Evolutionary conservation across 2,113 vertebrate genomes (phyloP).

Genomic region (Thinocorus orbignyianus): DNA sequence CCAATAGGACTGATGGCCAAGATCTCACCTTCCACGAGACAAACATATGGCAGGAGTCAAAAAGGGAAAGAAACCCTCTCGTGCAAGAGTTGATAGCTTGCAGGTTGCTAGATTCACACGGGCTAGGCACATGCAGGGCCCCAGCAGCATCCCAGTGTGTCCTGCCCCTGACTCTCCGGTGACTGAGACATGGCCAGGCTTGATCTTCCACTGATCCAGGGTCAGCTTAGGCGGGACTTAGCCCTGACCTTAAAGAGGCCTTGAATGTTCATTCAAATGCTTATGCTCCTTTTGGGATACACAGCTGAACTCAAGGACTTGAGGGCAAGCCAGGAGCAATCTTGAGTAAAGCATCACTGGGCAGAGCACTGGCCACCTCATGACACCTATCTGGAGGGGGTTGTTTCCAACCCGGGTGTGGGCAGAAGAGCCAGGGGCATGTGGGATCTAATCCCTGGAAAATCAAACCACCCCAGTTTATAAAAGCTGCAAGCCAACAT

Average conservation of each 20-base stretch:
- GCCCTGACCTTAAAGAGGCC: background rate
- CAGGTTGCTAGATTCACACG: background rate
- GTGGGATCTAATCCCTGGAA: background rate
- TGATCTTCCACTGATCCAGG: background rate
- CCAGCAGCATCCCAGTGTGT: fast-evolving
- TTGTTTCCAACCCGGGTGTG: background rate
- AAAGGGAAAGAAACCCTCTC: background rate
- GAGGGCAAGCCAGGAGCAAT: background rate
- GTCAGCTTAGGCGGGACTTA: background rate
- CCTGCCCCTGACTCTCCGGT: fast-evolving
- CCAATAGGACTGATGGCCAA: background rate
- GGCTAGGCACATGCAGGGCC: background rate
- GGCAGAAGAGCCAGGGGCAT: background rate
- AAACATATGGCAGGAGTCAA: background rate
- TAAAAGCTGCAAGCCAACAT: background rate
- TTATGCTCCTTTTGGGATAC: background rate
- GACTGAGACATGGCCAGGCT: background rate
- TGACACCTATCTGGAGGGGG: background rate
- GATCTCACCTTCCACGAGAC: background rate
- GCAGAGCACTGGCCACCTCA: background rate
- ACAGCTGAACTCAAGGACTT: background rate
- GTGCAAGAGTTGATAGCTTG: background rate
- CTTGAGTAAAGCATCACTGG: background rate
- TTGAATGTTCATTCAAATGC: background rate
- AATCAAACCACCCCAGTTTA: background rate